phyloP scores from a whole-genome alignment of 1,140 invertebrate genomes.

The Phocides pigmalion region DNA sequence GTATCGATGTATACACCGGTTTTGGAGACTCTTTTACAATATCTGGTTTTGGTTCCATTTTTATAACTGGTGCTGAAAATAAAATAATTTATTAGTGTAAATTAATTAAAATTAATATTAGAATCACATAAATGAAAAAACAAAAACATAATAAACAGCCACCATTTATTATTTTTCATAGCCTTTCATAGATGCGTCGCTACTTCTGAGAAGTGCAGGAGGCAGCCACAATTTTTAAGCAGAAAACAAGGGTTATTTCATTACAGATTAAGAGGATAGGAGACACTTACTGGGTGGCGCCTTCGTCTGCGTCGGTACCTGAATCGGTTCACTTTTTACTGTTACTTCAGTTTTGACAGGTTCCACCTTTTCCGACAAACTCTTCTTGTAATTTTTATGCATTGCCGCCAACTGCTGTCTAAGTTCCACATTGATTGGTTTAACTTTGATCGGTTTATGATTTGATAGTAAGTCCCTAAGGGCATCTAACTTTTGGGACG shows the following conservation, averaged over 20 bases:
- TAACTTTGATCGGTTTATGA: slow-evolving; percentile 75
- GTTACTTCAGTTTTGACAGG: background rate
- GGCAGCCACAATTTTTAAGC: too few species aligned
- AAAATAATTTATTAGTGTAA: too few species aligned
- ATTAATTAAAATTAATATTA: too few species aligned
- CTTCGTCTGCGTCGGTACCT: background rate
- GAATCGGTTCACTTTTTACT: background rate
- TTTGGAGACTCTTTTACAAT: slow-evolving; percentile 41
- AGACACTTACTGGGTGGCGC: slow-evolving; percentile 12
- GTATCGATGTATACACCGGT: slow-evolving; percentile 47
- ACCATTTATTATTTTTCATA: too few species aligned
- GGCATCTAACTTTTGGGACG: slow-evolving; percentile 71
- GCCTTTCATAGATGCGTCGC: too few species aligned
- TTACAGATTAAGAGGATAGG: too few species aligned
- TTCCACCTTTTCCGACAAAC: slow-evolving; percentile 52
- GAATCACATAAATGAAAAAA: too few species aligned
- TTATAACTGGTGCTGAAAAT: slow-evolving; percentile 10
- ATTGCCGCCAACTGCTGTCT: slow-evolving; percentile 62
- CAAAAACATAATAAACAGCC: too few species aligned
- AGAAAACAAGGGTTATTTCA: too few species aligned
- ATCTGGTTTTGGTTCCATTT: slow-evolving; percentile 43
- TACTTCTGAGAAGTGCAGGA: too few species aligned
- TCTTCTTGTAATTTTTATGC: slow-evolving; percentile 63
- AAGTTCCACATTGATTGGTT: slow-evolving; percentile 75
- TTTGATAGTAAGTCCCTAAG: slow-evolving; percentile 75